Evolutionary conservation across 2,113 vertebrate genomes (phyloP), one percentile per base, ranked within the genome.

Genomic region (Ameiurus melas): DNA sequence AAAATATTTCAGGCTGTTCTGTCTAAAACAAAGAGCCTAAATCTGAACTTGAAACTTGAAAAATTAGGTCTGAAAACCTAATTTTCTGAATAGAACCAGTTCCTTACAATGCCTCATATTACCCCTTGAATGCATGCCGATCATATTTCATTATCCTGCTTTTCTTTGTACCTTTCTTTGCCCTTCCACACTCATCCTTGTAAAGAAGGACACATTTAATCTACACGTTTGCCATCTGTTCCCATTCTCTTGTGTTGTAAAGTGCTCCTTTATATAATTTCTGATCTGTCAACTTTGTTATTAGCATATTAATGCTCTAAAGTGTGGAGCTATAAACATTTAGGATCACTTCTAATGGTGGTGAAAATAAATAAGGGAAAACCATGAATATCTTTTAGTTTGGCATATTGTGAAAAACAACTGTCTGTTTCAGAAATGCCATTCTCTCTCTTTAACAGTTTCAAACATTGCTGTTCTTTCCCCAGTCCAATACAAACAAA

Each of bases 1-100:
- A 85, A 92, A 93, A 92, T 84, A 87, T 90, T 93, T 95, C 93
- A 93, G 92, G 91, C 0, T 5, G 91, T 94, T 94, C 93, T 91
- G 92, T 89, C 86, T 91, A 39, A 90, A 66, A 70, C 77, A 81
- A 90, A 0, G 70, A 58, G 79, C 55, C 53, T 89, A 85, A 83
- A 89, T n/a, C 58, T 78, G 33, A 87, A 90, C 30, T 19, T n/a
- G n/a, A n/a, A n/a, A n/a, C n/a, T 87, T 68, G 53, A 62, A n/a
- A n/a, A n/a, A n/a, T n/a, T n/a, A n/a, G n/a, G n/a, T n/a, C 27
- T 71, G 51, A 85, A 92, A 92, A 89, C 83, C 19, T 20, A 57
- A 87, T 93, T 91, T 90, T 84, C 78, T 88, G 86, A 85, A 81
- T 85, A 87, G 33, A 19, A 70, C 90, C 82, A 85, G 64, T 66